Percentiles rank a stretch among this genome's conserved stretches.
Evolutionary conservation across 2,113 vertebrate species (phyloP).

Genomic region (Pyxicephalus adspersus): DNA sequence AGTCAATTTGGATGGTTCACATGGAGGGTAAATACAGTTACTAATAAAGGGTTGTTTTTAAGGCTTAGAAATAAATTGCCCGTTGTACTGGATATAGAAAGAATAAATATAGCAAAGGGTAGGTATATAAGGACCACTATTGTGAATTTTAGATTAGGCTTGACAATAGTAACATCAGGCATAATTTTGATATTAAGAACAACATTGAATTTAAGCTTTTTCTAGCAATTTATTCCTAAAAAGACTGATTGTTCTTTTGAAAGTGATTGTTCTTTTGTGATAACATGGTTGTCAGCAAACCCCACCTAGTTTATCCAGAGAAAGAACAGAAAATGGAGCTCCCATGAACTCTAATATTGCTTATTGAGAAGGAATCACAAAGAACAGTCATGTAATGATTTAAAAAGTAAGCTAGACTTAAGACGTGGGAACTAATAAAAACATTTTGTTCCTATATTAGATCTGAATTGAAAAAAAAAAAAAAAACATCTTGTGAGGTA

Average conservation of each 20-base stretch:
- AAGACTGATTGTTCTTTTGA: background rate
- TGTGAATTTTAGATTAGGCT: slow-evolving; percentile 13
- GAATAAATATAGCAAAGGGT: background rate
- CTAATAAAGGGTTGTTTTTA: background rate
- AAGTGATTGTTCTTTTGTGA: background rate
- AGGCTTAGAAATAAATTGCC: background rate
- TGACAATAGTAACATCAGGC: slow-evolving; percentile 6
- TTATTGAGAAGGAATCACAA: background rate
- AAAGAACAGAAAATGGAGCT: background rate
- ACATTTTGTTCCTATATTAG: background rate
- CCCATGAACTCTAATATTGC: background rate
- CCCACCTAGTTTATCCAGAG: background rate
- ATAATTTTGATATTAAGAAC: background rate
- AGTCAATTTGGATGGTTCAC: no score
- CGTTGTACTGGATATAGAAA: background rate
- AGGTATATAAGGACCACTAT: background rate
- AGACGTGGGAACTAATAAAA: background rate
- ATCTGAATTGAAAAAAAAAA: background rate
- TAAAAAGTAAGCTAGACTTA: background rate
- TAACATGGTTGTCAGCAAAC: background rate
- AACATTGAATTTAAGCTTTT: background rate
- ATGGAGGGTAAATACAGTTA: no score
- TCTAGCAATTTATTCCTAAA: background rate
- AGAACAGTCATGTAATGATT: no score
- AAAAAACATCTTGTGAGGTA: no score